Evolutionary conservation across 1,140 invertebrate genomes (phyloP).

Genomic region (Gryon sp.): DNA sequence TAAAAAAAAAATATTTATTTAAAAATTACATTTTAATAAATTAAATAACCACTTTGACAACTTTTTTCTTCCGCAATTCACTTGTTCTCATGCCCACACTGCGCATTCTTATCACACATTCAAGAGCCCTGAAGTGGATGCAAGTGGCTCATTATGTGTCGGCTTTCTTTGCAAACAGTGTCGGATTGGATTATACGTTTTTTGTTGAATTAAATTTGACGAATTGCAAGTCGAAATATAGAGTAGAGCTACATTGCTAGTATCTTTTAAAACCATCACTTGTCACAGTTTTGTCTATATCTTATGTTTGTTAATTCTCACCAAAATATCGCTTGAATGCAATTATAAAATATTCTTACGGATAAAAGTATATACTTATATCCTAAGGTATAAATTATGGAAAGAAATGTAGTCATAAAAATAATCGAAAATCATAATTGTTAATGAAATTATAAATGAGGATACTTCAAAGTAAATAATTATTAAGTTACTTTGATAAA

Average conservation of each 20-base stretch:
- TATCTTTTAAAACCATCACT: slow-evolving; percentile 4
- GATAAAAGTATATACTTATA: too few species aligned
- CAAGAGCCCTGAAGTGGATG: slow-evolving; percentile 18
- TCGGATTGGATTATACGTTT: slow-evolving; percentile 12
- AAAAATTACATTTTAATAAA: slow-evolving; percentile 27
- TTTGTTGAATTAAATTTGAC: slow-evolving; percentile 27
- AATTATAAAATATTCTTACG: too few species aligned
- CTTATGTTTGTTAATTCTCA: too few species aligned
- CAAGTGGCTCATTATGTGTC: slow-evolving; percentile 43
- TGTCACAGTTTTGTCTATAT: slow-evolving; percentile 2
- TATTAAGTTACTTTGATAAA: too few species aligned
- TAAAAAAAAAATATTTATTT: slow-evolving; percentile 7
- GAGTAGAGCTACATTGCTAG: too few species aligned
- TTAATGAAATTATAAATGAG: too few species aligned
- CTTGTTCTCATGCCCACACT: slow-evolving; percentile 33
- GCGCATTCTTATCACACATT: slow-evolving; percentile 43
- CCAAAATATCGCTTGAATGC: too few species aligned
- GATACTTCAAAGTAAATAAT: too few species aligned
- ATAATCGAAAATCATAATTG: too few species aligned
- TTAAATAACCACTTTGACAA: slow-evolving; percentile 16
- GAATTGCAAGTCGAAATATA: background rate
- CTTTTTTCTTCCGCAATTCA: slow-evolving; percentile 9
- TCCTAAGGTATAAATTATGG: too few species aligned
- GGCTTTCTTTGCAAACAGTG: slow-evolving; percentile 30
- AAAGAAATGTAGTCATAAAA: too few species aligned